phyloP scores from a whole-genome alignment of 2,113 vertebrate genomes.

The Ramphastos sulfuratus region DNA sequence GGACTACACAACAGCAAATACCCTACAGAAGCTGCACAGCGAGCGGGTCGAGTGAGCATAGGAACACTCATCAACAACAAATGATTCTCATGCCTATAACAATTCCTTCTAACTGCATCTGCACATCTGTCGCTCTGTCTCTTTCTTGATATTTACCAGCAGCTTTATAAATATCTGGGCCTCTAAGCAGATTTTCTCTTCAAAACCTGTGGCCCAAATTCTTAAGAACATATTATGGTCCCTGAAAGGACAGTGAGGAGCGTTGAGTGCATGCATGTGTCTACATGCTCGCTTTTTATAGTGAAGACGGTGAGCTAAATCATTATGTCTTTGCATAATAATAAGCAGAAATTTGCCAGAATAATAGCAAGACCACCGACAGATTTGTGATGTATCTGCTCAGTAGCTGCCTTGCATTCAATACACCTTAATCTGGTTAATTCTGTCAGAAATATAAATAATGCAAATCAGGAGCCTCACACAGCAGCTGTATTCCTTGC shows the following conservation, averaged over 20 bases:
- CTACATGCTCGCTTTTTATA: neutral
- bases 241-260: neutral
- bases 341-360: neutral
- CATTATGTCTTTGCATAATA: neutral
- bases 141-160: neutral
- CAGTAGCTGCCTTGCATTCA: neutral
- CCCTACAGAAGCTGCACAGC: neutral
- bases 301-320: neutral
- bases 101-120: neutral
- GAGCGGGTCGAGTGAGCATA: neutral
- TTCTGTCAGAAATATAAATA: neutral
- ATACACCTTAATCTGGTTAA: neutral
- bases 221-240: neutral
- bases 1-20: neutral
- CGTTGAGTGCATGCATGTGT: fast-evolving
- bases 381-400: neutral
- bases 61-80: neutral
- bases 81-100: neutral
- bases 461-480: neutral
- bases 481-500: neutral
- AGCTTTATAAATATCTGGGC: slow-evolving; percentile 41
- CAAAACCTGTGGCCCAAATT: slow-evolving; percentile 38
- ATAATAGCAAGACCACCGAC: neutral
- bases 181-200: slow-evolving; percentile 61
- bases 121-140: neutral